Conservation (phyloP, 2,888 invertebrate species). For the Homarus gammarus region DNA sequence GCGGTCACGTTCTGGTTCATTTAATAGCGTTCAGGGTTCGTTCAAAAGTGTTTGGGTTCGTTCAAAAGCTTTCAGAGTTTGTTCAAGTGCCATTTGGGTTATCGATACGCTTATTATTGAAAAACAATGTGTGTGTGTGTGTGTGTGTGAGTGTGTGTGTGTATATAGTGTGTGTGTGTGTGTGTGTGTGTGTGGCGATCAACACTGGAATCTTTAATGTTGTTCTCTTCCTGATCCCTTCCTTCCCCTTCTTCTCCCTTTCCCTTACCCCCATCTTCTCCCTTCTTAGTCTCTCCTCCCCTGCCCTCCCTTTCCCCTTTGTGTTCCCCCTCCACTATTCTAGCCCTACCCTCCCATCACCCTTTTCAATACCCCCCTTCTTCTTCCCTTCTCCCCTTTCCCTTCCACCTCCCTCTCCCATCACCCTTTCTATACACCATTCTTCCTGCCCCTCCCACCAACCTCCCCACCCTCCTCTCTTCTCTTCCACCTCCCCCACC, state of each 20-base stretch:
- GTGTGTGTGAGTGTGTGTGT: too few relatives aligned
- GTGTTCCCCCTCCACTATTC: conserved; percentile 1
- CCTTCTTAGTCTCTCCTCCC: not conserved
- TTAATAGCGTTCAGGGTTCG: too few relatives aligned
- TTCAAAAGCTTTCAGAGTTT: too few relatives aligned
- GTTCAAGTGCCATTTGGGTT: too few relatives aligned
- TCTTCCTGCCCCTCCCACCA: not conserved
- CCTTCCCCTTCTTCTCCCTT: not conserved
- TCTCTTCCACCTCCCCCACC: conserved; percentile 22
- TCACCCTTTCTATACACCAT: not conserved
- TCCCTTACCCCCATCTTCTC: conserved; percentile 9
- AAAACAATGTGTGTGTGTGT: too few relatives aligned
- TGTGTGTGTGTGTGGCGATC: too few relatives aligned
- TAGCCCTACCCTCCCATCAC: not conserved
- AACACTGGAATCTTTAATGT: too few relatives aligned
- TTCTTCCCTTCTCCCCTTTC: not conserved
- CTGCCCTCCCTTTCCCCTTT: not conserved
- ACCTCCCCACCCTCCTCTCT: conserved; percentile 16
- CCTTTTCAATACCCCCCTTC: not conserved
- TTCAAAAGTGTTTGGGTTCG: too few relatives aligned
- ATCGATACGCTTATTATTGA: too few relatives aligned
- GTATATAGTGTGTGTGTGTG: too few relatives aligned
- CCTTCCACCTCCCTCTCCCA: not conserved
- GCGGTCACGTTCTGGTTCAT: too few relatives aligned
- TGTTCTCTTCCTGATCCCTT: too few relatives aligned